Evolutionary conservation across 1,140 invertebrate species (phyloP).

Genomic region (Hycleus phaleratus): DNA sequence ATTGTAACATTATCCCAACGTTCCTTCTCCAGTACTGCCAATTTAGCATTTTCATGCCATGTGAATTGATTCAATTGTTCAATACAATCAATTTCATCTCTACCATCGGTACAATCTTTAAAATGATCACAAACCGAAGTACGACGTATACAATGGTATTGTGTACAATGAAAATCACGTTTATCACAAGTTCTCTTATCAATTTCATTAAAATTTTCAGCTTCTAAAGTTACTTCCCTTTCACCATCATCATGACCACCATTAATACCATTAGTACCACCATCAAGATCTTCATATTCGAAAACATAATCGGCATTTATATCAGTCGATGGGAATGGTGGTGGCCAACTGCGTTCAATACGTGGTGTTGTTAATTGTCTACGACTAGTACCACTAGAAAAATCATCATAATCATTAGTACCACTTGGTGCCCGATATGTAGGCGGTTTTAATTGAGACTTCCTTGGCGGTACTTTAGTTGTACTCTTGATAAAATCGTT

Average conservation of each 20-base stretch:
- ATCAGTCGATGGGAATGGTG: conserved; percentile 31
- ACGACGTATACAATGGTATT: conserved; percentile 54
- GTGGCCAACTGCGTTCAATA: conserved; percentile 25
- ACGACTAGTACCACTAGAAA: conserved; percentile 8
- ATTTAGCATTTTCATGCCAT: conserved; percentile 39
- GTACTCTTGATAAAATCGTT: neutral
- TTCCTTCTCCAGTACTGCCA: conserved; percentile 45
- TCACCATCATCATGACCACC: neutral
- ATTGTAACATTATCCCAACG: conserved; percentile 51
- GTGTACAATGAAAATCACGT: conserved; percentile 29
- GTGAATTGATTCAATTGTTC: conserved; percentile 30
- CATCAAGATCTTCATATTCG: conserved; percentile 25
- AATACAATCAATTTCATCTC: conserved; percentile 50
- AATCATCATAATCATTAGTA: conserved; percentile 22
- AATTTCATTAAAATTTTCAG: conserved; percentile 13
- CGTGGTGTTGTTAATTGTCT: neutral
- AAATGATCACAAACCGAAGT: conserved; percentile 59
- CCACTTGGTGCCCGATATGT: neutral
- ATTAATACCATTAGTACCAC: too few relatives aligned
- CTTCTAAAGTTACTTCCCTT: conserved; percentile 12
- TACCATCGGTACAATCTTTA: conserved; percentile 54
- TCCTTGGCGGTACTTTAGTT: neutral
- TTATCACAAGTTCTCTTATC: conserved; percentile 14
- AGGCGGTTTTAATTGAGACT: too few relatives aligned
- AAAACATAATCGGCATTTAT: conserved; percentile 48